Evolutionary conservation across 2,888 invertebrate species (phyloP), one percentile per base, ranked within the genome.

Genomic region (Eilema caniola): DNA sequence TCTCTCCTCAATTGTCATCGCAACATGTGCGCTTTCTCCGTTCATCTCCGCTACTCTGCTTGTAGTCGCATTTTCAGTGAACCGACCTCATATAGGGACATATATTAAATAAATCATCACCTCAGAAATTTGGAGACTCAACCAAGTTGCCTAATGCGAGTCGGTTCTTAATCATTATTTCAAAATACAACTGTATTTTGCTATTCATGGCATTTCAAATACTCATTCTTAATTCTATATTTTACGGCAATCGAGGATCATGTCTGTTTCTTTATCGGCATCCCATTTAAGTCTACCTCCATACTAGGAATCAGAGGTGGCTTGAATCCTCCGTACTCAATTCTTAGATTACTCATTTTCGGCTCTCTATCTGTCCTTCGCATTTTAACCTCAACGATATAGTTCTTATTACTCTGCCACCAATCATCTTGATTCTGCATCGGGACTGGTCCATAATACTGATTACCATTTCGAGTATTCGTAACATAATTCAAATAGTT

Each of bases 291-390:
- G 84, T 98, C 97, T 14, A 98, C 97, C 88, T 98, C 97, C 7
- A 97, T 95, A 0, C 98, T 98, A 0, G 98, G 98, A 74, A 97
- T 96, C 81, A 98, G 88, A 0, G 98, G 98, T 0, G 98, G 98
- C 83, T 97, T 97, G 80, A 98, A 98, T 0, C 98, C 97, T 3
- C 97, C 97, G 81, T 98, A 98, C 79, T 98, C 98, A 84, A 98
- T 96, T 82, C 97, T 96, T 0, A 98, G 93, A 47, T 90, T 91
- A 0, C 85, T 85, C 0, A 92, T 75, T 73, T 90, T 93, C 0
- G 93, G 91, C 76, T 96, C 96, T 70, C 96, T 95, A 24, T 97
- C 97, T 28, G 96, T 87, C 62, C 96, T 93, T 68, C 96, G 91
- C 33, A 95, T 85, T 67, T 95, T 95, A 37, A 95, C 90, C 25